Base-by-base conservation (phyloP, 2,888 invertebrate species). In the Acleris cristana region DNA sequence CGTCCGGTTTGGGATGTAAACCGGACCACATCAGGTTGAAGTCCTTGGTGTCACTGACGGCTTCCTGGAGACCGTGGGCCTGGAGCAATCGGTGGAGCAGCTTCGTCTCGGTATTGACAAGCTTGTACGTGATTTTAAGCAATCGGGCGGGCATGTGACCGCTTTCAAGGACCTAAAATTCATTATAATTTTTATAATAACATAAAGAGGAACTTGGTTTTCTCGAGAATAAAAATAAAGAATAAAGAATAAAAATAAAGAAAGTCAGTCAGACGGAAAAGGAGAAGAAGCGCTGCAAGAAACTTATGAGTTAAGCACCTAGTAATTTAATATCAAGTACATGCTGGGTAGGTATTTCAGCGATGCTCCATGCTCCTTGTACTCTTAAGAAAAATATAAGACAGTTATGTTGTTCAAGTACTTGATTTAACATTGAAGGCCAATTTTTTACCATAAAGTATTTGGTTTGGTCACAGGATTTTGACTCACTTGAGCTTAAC, bases 1-100 rank as follows among this genome's bases (percentile, higher is more conserved):
- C 95, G 78, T 98, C 98, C 30, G 98, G 97, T 84, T 98, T 98
- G 40, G 98, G 96, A 82, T 98, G 98, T 54, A 96, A 95, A 30
- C 98, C 98, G 44, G 98, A 97, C 99, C 99, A 99, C 61, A 98
- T 86, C 54, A 99, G 89, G 86, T 97, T 98, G 87, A 96, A 98
- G 81, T 96, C 96, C 65, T 96, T 95, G 64, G 95, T 74, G 0
- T 92, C 89, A 0, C 82, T 2, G 0, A 83, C 79, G 19, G 95
- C 94, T 88, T 97, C 97, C 57, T 90, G 91, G 23, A 97, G 90
- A 0, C 97, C 97, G 81, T 97, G 97, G 12, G 96, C 95, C 79
- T 95, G 95, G 18, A 97, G 94, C 61, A 97, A 86, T 72, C 96
- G 95, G 70, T 95, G 94, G 58, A 97, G 91, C 49, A 97, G 93